Base-by-base conservation (phyloP, 2,888 invertebrate species). In the Drosophila setosimentum region DNA sequence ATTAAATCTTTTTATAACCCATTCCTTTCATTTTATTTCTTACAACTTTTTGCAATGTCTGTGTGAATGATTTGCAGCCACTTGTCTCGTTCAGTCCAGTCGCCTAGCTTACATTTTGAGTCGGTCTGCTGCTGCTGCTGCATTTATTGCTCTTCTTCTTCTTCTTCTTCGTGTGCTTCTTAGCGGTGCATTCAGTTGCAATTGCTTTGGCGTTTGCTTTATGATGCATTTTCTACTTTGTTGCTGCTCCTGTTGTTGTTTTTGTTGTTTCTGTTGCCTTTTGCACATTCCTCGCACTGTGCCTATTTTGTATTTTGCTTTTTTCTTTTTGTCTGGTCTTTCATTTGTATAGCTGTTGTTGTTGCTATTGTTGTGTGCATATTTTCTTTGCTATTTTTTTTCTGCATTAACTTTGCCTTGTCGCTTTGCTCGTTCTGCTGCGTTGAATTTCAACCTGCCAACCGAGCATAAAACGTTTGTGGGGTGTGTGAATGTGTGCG, bases 401-500 rank as follows among this genome's bases (percentile, higher is more conserved):
- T 72, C 75, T 71, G 62, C 87, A 80, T 82, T 89, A 82, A 78
- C 84, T 86, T 77, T 80, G 73, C 75, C 68, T 75, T 70, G 79
- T 81, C 84, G 78, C 85, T 80, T 88, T 82, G 67, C 73, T 87
- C 81, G 89, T 86, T 89, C 84, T 90, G 86, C 89, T 89, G 89
- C 86, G 90, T 90, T 89, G 82, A 76, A 88, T 89, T 89, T 90
- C 89, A 87, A 88, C 87, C 87, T 88, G 87, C 78, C 82, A 81
- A 74, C 76, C 69, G 80, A 77, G 81, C 79, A 77, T 79, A 64
- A 74, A 78, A 73, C 76, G 61, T 73, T 35, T 49, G 59, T 42
- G 33, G 61, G 29, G 57, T 54, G 65, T 27, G 11, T 50, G 50
- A 2, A 27, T 45, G 45, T 50, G 29, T n/a, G 16, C 32, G 13